These are phyloP conservation scores for Penaeus chinensis DNA, from an alignment of 1,140 invertebrate species.

Conservation along the genomic window DNA sequence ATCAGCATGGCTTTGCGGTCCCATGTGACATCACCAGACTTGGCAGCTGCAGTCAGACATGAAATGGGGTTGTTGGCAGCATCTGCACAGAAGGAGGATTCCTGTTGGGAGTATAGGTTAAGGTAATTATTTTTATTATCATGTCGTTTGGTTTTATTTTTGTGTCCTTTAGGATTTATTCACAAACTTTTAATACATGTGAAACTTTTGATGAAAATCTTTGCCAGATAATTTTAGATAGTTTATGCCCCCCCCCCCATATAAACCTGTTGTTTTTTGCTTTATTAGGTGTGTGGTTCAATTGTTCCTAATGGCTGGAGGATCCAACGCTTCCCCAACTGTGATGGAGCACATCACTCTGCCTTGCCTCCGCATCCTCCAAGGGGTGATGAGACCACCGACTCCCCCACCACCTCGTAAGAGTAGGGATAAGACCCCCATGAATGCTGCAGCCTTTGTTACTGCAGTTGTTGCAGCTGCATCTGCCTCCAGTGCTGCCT, in stretches of 20 bases:
- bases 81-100: conserved; percentile 90
- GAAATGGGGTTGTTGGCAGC: conserved; percentile 90
- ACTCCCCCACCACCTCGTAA: conserved; percentile 59
- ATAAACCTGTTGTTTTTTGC: background rate
- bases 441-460: conserved; percentile 18
- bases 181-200: no score
- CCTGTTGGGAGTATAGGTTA: conserved; percentile 94
- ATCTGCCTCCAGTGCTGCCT: conserved; percentile 6
- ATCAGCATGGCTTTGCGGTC: conserved; percentile 73
- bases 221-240: no score
- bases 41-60: conserved; percentile 83
- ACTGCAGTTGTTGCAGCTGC: conserved; percentile 3
- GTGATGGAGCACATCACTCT: conserved; percentile 83
- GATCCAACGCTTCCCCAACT: conserved; percentile 77
- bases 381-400: conserved; percentile 80
- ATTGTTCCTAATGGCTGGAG: conserved; percentile 81
- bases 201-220: no score
- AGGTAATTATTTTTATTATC: conserved; percentile 68
- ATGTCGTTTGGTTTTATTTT: background rate
- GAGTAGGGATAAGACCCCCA: conserved; percentile 56
- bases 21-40: conserved; percentile 73
- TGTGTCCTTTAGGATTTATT: background rate
- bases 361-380: conserved; percentile 87
- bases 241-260: no score
- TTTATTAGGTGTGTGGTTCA: conserved; percentile 80